Conservation (phyloP, 1,140 invertebrate species). For the Latrodectus geometricus region DNA sequence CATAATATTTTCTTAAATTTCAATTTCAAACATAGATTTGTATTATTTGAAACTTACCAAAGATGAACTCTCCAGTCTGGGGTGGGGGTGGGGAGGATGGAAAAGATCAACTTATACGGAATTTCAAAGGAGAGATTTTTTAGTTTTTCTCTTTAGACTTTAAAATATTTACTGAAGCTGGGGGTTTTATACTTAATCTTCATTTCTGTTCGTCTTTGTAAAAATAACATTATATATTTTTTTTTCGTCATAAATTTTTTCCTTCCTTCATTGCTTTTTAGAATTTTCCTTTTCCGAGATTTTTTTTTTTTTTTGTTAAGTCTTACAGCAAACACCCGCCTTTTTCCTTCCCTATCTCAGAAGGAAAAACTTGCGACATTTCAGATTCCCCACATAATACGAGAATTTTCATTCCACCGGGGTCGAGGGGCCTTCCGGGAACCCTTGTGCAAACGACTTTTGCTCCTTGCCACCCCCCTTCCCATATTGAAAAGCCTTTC, state of each 20-base stretch:
- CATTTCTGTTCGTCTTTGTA: no score
- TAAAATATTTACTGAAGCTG: no score
- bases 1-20: no score
- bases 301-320: neutral
- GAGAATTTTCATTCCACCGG: conserved; percentile 22
- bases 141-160: no score
- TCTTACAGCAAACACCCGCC: neutral
- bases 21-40: no score
- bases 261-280: neutral
- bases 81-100: no score
- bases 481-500: neutral
- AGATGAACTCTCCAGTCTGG: no score
- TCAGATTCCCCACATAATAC: conserved; percentile 28
- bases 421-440: neutral
- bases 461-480: neutral
- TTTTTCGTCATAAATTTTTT: neutral
- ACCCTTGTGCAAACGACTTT: conserved; percentile 35
- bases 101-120: no score
- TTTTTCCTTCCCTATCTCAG: neutral
- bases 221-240: no score
- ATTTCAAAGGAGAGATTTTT: no score
- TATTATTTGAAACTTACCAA: no score
- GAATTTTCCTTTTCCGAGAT: neutral
- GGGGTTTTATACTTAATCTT: no score
- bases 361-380: neutral